Evolutionary conservation across 2,888 invertebrate species (phyloP).

Genomic region (Hanleya hanleyi): DNA sequence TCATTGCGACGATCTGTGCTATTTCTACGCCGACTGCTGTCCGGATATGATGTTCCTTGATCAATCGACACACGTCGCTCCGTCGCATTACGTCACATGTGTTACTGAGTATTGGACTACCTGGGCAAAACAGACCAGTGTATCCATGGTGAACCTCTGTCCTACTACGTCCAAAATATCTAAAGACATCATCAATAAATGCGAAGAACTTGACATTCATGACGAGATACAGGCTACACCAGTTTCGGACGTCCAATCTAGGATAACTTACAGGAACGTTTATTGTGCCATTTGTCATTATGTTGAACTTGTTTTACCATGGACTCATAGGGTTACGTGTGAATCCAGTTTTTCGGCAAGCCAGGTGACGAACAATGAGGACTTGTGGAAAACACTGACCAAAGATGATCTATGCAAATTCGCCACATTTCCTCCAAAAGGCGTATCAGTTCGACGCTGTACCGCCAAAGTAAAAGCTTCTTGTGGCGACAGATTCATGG

Average conservation of each 20-base stretch:
- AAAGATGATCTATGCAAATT: background rate
- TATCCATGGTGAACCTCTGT: background rate
- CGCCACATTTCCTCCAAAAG: too few relatives aligned
- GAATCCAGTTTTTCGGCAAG: too few relatives aligned
- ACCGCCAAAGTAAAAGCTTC: background rate
- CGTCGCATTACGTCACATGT: background rate
- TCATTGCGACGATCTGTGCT: conserved; percentile 38
- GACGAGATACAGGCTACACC: background rate
- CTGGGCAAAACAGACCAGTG: background rate
- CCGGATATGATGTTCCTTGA: conserved; percentile 31
- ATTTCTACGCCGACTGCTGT: conserved; percentile 38
- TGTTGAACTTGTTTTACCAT: background rate
- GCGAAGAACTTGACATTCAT: background rate
- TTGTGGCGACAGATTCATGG: background rate
- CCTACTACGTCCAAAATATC: background rate
- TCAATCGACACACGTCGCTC: background rate
- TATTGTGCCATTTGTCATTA: conserved; percentile 12
- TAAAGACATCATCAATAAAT: background rate
- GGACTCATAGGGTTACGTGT: background rate
- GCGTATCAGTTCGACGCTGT: too few relatives aligned
- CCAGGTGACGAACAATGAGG: background rate
- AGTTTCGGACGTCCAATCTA: background rate
- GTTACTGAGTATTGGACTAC: background rate
- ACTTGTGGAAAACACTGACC: background rate
- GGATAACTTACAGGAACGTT: conserved; percentile 11